phyloP scores from a whole-genome alignment of 2,888 invertebrate genomes.

The Bhutanitis thaidina region DNA sequence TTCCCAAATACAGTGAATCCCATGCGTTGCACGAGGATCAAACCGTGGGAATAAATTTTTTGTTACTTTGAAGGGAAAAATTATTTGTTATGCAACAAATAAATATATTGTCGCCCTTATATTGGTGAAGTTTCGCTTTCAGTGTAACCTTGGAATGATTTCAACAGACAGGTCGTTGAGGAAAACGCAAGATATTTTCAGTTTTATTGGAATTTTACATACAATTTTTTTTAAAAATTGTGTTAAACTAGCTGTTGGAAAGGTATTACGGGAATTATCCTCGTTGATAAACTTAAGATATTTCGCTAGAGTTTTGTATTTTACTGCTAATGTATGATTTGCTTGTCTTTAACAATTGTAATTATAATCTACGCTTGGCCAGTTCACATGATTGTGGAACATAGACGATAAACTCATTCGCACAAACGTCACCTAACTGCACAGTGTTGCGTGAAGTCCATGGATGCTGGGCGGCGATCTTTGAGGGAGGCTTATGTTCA shows the following conservation, averaged over 20 bases:
- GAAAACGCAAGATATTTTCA: conserved; percentile 11
- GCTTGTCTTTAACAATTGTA: neutral
- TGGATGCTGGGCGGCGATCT: too few relatives aligned
- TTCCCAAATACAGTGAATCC: too few relatives aligned
- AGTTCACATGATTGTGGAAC: too few relatives aligned
- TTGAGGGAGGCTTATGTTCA: too few relatives aligned
- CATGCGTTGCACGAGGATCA: too few relatives aligned
- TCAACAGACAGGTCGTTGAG: conserved; percentile 2
- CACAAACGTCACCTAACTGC: too few relatives aligned
- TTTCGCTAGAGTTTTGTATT: neutral
- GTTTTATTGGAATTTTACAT: conserved; percentile 1
- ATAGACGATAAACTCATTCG: too few relatives aligned
- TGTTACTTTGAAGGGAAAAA: too few relatives aligned
- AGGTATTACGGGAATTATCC: neutral
- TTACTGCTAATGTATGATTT: neutral
- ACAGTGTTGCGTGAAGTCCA: too few relatives aligned
- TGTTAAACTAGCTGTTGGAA: neutral
- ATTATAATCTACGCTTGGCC: too few relatives aligned
- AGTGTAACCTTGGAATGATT: conserved; percentile 4
- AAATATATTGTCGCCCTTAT: neutral
- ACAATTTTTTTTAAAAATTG: conserved; percentile 7
- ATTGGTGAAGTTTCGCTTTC: conserved; percentile 1
- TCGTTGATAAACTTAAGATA: neutral
- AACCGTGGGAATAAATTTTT: too few relatives aligned
- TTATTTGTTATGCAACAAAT: neutral